Evolutionary conservation across 2,113 vertebrate genomes (phyloP).

Genomic region (Ceyx melanurus): DNA sequence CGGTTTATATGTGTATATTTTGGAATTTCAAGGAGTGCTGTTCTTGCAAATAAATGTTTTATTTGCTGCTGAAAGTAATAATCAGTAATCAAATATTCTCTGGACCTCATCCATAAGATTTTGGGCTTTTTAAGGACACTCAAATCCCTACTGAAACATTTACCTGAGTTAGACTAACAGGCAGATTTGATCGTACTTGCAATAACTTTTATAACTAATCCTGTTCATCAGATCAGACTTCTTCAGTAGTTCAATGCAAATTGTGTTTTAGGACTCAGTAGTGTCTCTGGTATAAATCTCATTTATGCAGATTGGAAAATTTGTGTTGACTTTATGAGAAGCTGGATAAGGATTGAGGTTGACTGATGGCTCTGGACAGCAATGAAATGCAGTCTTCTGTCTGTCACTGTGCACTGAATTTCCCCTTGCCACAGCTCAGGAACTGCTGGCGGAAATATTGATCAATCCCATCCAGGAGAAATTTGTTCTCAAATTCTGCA

Average conservation of each 20-base stretch:
- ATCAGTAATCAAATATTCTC: background rate
- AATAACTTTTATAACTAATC: conserved; percentile 18
- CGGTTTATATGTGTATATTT: background rate
- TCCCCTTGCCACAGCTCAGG: background rate
- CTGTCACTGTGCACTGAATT: background rate
- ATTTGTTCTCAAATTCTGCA: background rate
- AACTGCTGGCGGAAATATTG: background rate
- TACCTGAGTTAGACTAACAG: background rate
- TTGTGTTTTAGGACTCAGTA: background rate
- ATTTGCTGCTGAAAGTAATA: background rate
- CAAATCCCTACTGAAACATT: background rate
- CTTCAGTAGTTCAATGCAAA: background rate
- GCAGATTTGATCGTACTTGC: background rate
- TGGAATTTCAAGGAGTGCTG: background rate
- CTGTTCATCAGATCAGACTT: background rate
- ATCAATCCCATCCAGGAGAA: background rate
- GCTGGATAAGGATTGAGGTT: background rate
- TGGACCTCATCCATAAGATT: background rate
- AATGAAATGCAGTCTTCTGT: background rate
- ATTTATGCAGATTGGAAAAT: conserved; percentile 28
- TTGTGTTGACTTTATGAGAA: background rate
- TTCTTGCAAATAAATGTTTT: background rate
- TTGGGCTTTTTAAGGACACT: background rate
- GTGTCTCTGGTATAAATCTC: conserved; percentile 5
- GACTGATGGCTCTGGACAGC: conserved; percentile 30